phyloP scores from a whole-genome alignment of 1,140 invertebrate genomes.

The Theocolax elegans region DNA sequence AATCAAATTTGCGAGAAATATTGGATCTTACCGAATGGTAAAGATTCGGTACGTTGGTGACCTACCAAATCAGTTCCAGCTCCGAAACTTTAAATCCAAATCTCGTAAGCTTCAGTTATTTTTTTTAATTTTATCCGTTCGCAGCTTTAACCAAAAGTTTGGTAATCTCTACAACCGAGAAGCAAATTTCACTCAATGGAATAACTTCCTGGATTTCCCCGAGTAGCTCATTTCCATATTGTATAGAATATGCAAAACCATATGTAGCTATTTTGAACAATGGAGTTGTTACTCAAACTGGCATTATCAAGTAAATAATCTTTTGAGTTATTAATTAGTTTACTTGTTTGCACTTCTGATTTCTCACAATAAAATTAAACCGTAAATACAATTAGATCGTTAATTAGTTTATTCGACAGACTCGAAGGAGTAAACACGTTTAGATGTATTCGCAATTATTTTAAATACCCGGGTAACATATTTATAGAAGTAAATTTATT shows the following conservation, averaged over 20 bases:
- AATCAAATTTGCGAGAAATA: conserved; percentile 13
- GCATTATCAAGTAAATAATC: conserved; percentile 11
- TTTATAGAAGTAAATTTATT: too few relatives aligned
- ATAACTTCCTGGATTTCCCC: conserved; percentile 2
- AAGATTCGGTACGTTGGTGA: not conserved
- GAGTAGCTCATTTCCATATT: not conserved
- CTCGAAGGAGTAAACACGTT: too few relatives aligned
- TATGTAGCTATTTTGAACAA: conserved; percentile 22
- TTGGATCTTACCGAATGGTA: not conserved
- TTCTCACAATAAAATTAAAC: too few relatives aligned
- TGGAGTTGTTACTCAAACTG: not conserved
- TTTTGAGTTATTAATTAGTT: not conserved
- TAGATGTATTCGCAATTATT: too few relatives aligned
- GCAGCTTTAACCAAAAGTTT: not conserved
- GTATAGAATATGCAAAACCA: conserved; percentile 7
- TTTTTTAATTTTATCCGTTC: conserved; percentile 7
- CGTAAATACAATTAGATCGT: too few relatives aligned
- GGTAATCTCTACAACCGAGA: not conserved
- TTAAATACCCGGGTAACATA: too few relatives aligned
- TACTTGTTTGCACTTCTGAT: too few relatives aligned
- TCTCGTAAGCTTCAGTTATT: not conserved
- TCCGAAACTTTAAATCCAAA: conserved; percentile 7
- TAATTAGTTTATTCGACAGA: too few relatives aligned
- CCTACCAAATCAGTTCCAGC: not conserved
- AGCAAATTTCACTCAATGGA: not conserved